Base-by-base conservation (phyloP, 2,113 vertebrate species). In the Cichladusa arquata region DNA sequence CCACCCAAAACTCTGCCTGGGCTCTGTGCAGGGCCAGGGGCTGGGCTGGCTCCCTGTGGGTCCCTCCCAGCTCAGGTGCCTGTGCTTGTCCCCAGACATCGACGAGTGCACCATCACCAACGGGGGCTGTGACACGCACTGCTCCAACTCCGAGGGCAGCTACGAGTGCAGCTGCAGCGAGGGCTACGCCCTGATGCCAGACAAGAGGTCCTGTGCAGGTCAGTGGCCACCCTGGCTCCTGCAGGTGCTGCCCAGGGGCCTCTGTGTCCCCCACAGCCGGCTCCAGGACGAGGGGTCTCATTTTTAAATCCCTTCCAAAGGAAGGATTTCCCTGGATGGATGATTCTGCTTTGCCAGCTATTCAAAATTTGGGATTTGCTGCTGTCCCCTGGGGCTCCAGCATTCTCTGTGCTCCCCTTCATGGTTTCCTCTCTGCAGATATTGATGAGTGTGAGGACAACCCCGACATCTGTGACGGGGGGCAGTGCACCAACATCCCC, bases 121-220 rank as follows among this genome's bases (percentile, higher is more conserved):
- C 7, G 98, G 99, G 4, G 99, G 99, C 76, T 99, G 99, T 38
- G 99, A 98, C 50, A 98, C 98, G 0, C 98, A 98, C 95, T 99
- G 99, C 42, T 97, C 98, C 87, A 99, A 99, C 97, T 99, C 98
- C 0, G 98, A 99, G 93, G 99, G 99, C 69, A 99, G 99, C 97
- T 99, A 99, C 11, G 98, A 98, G 86, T 99, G 99, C 95, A 98
- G 98, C 98, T 99, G 99, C 29, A 98, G 98, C 1, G 98, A 98
- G 12, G 99, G 99, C 53, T 99, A 99, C 0, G 98, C 98, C 0
- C 97, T 99, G 36, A 99, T 99, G 99, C 98, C 99, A 0, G 98
- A 99, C 90, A 98, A 99, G 95, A 98, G 98, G 70, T 98, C 98
- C 0, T 99, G 99, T 38, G 93, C 98, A 96, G 99, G 99, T 99